Conservation (phyloP, 2,888 invertebrate species). For the Ptychoptera contaminata region DNA sequence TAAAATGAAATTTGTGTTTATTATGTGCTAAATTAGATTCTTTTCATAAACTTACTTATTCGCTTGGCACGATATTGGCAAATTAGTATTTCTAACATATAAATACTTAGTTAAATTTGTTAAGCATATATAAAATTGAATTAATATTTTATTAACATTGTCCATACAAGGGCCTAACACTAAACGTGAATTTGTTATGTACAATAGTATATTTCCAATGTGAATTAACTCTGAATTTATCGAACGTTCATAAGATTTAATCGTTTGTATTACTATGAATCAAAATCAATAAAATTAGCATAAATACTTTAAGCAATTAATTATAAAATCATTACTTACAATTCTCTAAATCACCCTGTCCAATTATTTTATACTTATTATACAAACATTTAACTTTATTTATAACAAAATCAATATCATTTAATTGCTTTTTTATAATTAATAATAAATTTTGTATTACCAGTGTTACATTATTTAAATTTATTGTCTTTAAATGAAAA, state of each 20-base stretch:
- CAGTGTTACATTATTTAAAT: conserved; percentile 17
- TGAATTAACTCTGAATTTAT: conserved; percentile 41
- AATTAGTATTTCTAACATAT: conserved; percentile 29
- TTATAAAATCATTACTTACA: conserved; percentile 10
- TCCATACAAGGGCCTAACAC: conserved; percentile 39
- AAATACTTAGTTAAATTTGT: conserved; percentile 44
- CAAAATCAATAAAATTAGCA: conserved; percentile 3
- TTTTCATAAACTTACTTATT: conserved; percentile 16
- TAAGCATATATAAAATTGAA: conserved; percentile 37
- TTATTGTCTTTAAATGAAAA: conserved; percentile 22
- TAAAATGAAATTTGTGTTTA: not conserved
- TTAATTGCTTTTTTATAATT: conserved; percentile 24
- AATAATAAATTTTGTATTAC: conserved; percentile 20
- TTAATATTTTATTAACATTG: conserved; percentile 36
- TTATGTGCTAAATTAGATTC: not conserved
- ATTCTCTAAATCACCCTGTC: conserved; percentile 26
- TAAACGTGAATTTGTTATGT: conserved; percentile 34
- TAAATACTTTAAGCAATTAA: not conserved
- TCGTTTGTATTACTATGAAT: conserved; percentile 27
- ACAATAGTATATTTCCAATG: conserved; percentile 34
- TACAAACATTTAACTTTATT: conserved; percentile 31
- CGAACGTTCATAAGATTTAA: conserved; percentile 37
- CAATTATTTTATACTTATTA: conserved; percentile 27
- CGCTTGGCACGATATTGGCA: conserved; percentile 18
- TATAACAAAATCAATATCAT: conserved; percentile 26